A percentile compares a stretch with the other conserved stretches of the same genome.
Evolutionary conservation across 2,888 invertebrate species (phyloP).

Genomic region (Buathra laborator): DNA sequence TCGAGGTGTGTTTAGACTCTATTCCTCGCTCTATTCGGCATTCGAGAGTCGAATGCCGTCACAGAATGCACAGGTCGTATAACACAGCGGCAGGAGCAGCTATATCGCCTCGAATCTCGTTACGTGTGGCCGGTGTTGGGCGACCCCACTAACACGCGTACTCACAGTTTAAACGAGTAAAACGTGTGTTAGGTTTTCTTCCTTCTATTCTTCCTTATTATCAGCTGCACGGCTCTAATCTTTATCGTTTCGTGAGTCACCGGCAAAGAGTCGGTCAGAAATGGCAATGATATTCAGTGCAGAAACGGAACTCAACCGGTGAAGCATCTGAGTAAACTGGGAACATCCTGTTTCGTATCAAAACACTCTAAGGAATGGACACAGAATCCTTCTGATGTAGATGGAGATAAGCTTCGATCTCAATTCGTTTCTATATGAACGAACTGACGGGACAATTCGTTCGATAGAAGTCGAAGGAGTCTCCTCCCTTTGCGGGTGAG

Average conservation of each 20-base stretch:
- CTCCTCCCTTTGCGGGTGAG: slow-evolving; percentile 67
- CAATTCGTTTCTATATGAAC: slow-evolving; percentile 9
- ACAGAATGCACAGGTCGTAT: slow-evolving; percentile 16
- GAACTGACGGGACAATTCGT: slow-evolving; percentile 28
- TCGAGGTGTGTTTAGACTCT: slow-evolving; percentile 20
- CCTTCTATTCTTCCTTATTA: background rate
- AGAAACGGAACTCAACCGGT: background rate
- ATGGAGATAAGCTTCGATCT: slow-evolving; percentile 13
- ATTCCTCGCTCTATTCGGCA: background rate
- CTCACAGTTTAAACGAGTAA: background rate
- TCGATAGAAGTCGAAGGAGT: slow-evolving; percentile 49
- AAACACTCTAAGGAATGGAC: background rate
- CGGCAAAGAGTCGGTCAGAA: background rate
- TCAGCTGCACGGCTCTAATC: background rate
- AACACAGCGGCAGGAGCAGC: slow-evolving; percentile 12
- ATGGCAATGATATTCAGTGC: background rate
- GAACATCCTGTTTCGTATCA: background rate
- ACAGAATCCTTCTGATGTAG: slow-evolving; percentile 10
- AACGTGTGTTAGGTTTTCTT: slow-evolving; percentile 20
- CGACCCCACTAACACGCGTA: background rate
- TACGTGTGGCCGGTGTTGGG: slow-evolving; percentile 27
- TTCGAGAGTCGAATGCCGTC: slow-evolving; percentile 12
- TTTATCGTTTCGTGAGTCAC: slow-evolving; percentile 5
- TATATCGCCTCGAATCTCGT: slow-evolving; percentile 38
- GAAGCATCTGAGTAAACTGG: too few species aligned